Evolutionary conservation across 2,797 vertebrate genomes (phyloP), one percentile per base, ranked within the genome.

Genomic region (Sparidentex hasta): DNA sequence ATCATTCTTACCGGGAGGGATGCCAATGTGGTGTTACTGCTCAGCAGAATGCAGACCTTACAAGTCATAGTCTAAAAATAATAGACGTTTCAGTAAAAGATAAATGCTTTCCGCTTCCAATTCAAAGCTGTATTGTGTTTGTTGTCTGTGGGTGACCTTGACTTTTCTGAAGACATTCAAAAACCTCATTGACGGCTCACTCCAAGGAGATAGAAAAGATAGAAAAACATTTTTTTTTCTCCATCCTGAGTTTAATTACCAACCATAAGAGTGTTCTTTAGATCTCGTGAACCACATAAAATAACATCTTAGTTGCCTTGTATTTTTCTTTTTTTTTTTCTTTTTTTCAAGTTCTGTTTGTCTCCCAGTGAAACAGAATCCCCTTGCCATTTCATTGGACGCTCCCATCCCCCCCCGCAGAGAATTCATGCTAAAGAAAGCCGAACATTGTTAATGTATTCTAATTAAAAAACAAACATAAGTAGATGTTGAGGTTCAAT

Each of bases 391-490:
- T 87, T 83, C 20, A 46, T 84, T 66, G 80, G 66, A 73, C 38
- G 51, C 55, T 63, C 11, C 16, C 55, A 3, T 62, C 47, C 76
- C 77, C 77, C 29, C 62, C 80, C 63, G 29, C 18, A 38, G 85
- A 83, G 85, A 70, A 66, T 83, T 71, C 29, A 61, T 62, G 76
- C 57, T 80, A 73, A 81, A 82, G 65, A 70, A 87, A 81, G 72
- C 59, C 2, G 51, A 85, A 78, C 80, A 69, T 76, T 64, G 76
- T 73, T 89, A 86, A 89, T 86, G 68, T 75, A 82, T 83, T 86
- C 81, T 87, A 85, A 92, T 91, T 89, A 84, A 87, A 87, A 90
- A 90, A 78, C 79, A 90, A 88, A 92, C 89, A 90, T 66, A 78
- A 85, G 80, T 70, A 76, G 63, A 86, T n/a, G 33, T 84, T 82